Evolutionary conservation across 2,888 invertebrate species (phyloP).

Genomic region (Pycnomerus fuliginosus): DNA sequence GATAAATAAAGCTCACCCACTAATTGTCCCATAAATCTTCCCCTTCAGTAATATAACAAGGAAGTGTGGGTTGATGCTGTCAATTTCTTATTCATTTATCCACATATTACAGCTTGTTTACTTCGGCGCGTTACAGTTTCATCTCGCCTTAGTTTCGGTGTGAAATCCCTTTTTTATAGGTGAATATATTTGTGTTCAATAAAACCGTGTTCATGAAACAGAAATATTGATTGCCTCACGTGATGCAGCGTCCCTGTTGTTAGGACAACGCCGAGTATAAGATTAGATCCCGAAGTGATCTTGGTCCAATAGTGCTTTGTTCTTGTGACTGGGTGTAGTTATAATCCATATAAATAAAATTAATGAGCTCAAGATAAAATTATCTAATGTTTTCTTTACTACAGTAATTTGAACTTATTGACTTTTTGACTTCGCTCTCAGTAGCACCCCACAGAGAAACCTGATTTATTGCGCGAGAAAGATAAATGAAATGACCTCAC

Average conservation of each 20-base stretch:
- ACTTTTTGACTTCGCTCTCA: conserved; percentile 24
- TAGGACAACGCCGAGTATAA: conserved; percentile 5
- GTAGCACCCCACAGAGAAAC: conserved; percentile 6
- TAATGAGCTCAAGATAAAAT: conserved; percentile 19
- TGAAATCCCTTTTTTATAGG: neutral
- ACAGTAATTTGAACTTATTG: conserved; percentile 18
- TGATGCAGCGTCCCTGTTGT: conserved; percentile 7
- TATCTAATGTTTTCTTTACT: conserved; percentile 12
- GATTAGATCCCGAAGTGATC: conserved; percentile 4
- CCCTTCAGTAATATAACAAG: conserved; percentile 6
- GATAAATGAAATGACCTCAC: conserved; percentile 2
- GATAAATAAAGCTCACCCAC: too few species aligned
- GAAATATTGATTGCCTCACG: conserved; percentile 10
- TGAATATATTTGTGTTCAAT: neutral
- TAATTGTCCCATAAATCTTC: conserved; percentile 11
- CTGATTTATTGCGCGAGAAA: conserved; percentile 2
- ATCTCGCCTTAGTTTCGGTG: conserved; percentile 4
- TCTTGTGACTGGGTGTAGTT: neutral
- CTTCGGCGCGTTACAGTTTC: conserved; percentile 12
- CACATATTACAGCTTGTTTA: conserved; percentile 10
- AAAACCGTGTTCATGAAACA: neutral
- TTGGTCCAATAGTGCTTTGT: conserved; percentile 6
- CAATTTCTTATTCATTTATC: conserved; percentile 2
- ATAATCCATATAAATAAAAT: conserved; percentile 4
- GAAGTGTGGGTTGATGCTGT: conserved; percentile 12